These are phyloP conservation scores for Macrosiphum euphorbiae DNA, from an alignment of 2,888 invertebrate species.

Conservation along the genomic window DNA sequence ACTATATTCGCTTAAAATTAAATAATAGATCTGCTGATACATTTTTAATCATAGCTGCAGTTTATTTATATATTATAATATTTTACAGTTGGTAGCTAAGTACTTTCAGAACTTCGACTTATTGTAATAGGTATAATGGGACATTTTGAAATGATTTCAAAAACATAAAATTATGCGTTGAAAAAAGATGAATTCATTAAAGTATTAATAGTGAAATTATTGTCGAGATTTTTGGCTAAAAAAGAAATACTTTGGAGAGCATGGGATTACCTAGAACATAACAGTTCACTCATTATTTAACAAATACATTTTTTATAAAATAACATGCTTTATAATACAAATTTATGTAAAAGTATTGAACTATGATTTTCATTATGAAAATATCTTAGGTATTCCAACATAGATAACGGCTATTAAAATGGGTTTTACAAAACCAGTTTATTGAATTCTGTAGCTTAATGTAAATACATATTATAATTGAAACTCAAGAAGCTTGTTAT, in stretches of 20 bases:
- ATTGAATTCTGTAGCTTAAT: background rate
- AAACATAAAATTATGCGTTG: too few species aligned
- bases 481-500: background rate
- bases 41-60: background rate
- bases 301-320: background rate
- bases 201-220: background rate
- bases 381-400: background rate
- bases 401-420: background rate
- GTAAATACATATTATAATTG: background rate
- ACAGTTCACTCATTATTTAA: background rate
- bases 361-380: background rate
- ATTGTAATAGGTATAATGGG: too few species aligned
- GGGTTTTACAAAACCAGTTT: background rate
- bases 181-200: background rate
- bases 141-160: background rate
- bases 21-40: background rate
- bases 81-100: background rate
- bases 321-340: background rate
- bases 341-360: background rate
- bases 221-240: background rate
- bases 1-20: background rate
- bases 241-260: background rate
- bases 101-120: background rate
- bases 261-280: background rate
- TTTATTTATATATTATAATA: background rate